Conservation (phyloP, 2,113 vertebrate genomes). For the Chaetodon trifascialis region DNA sequence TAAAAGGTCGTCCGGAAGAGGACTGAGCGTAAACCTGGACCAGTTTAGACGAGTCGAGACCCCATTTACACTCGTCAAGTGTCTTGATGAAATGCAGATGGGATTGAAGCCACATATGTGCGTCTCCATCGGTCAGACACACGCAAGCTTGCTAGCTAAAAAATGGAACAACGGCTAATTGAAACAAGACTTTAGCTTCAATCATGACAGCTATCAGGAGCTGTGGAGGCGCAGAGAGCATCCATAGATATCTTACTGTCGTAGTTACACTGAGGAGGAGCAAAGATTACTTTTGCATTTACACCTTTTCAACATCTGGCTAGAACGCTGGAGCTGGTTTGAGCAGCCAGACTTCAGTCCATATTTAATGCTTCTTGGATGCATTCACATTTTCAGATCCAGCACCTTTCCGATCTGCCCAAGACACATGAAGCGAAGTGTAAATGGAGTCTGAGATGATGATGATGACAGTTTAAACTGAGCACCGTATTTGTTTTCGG, state of each 20-base stretch:
- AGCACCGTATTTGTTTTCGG: not conserved
- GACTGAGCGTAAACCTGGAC: not conserved
- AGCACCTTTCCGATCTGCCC: not conserved
- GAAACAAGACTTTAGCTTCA: not conserved
- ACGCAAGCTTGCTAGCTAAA: too few relatives aligned
- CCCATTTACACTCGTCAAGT: not conserved
- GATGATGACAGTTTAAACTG: not conserved
- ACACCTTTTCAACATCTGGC: not conserved
- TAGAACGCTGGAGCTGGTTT: not conserved
- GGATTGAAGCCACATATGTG: not conserved
- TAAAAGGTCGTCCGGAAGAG: not conserved
- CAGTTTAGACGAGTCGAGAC: not conserved
- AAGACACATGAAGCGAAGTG: constrained; percentile 7
- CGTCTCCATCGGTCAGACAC: not conserved
- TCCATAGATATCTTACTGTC: not conserved
- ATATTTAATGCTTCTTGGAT: not conserved
- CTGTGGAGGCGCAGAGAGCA: not conserved
- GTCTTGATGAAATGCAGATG: not conserved
- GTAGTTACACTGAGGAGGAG: not conserved
- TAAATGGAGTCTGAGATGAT: not conserved
- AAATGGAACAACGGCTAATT: not conserved
- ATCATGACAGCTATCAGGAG: not conserved
- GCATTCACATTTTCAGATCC: not conserved
- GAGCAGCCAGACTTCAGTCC: not conserved
- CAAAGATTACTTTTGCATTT: not conserved